These are phyloP conservation scores for Ormyrus rosae DNA, from an alignment of 2,888 invertebrate genomes.

Conservation along the genomic window DNA sequence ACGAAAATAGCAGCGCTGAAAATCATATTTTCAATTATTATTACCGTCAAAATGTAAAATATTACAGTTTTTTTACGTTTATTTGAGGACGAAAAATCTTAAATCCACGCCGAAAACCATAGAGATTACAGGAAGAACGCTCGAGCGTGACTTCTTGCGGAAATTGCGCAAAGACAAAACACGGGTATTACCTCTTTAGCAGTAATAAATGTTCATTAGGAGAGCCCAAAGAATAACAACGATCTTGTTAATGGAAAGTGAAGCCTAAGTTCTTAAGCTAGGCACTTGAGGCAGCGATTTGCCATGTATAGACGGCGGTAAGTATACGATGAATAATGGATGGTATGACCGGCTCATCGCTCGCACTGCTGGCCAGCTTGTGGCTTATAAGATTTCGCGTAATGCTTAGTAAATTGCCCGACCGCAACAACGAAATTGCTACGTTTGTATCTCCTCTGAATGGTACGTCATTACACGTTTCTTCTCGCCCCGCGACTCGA, in stretches of 20 bases:
- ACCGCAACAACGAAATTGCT: constrained; percentile 71
- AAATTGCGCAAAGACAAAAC: background rate
- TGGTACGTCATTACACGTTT: constrained; percentile 69
- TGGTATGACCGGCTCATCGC: constrained; percentile 70
- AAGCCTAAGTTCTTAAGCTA: constrained; percentile 7
- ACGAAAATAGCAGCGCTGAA: no score
- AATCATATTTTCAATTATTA: no score
- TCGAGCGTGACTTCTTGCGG: background rate
- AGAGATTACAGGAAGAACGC: no score
- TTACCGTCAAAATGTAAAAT: no score
- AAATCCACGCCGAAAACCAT: no score
- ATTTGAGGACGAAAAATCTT: background rate
- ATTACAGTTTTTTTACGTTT: background rate
- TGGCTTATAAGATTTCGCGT: constrained; percentile 68
- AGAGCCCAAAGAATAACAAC: constrained; percentile 12
- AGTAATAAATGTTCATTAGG: constrained; percentile 12
- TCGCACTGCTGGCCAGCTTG: constrained; percentile 56
- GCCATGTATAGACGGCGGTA: constrained; percentile 59
- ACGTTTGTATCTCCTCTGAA: constrained; percentile 63
- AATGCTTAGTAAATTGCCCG: constrained; percentile 73
- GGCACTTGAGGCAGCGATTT: constrained; percentile 30
- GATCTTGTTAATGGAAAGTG: constrained; percentile 46
- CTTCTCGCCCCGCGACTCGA: constrained; percentile 56
- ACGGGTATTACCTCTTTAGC: background rate
- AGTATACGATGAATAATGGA: constrained; percentile 74